Percentiles rank a stretch among this genome's conserved stretches.
These are phyloP conservation scores for Stegodyphus dumicola DNA, from an alignment of 1,140 invertebrate genomes.

Conservation along the genomic window DNA sequence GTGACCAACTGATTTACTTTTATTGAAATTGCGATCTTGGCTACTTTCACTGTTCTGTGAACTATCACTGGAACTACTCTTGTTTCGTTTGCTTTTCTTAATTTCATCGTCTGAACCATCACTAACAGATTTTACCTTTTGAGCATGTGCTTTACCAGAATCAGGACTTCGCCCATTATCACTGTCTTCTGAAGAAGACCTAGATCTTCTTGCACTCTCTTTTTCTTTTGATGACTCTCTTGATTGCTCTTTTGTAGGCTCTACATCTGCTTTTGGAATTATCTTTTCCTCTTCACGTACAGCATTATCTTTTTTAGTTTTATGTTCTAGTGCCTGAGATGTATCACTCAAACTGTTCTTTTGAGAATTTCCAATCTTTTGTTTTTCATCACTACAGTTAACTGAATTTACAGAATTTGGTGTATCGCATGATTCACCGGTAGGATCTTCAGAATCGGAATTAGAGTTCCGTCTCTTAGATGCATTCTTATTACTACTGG, in stretches of 20 bases:
- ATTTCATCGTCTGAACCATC: neutral
- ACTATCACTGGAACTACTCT: neutral
- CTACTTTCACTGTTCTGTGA: constrained; percentile 4
- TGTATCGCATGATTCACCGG: neutral
- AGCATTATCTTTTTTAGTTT: too few species aligned
- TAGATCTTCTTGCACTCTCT: neutral
- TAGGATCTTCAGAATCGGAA: neutral
- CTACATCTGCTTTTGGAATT: too few species aligned
- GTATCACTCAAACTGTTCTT: too few species aligned
- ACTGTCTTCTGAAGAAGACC: neutral
- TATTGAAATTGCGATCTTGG: neutral
- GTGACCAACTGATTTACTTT: constrained; percentile 1
- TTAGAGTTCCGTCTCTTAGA: constrained; percentile 1
- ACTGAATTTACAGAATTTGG: too few species aligned
- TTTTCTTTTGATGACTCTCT: neutral
- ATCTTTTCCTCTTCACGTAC: too few species aligned
- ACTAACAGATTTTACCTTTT: neutral
- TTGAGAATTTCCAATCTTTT: too few species aligned
- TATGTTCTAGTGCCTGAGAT: too few species aligned
- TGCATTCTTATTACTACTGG: neutral
- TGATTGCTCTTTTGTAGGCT: too few species aligned
- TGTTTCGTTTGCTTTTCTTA: neutral
- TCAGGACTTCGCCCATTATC: neutral
- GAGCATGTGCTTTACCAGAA: neutral
- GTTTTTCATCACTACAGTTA: too few species aligned